A percentile compares a stretch with the other conserved stretches of the same genome.
These are phyloP conservation scores for Mactra quadrangularis DNA, from an alignment of 1,140 invertebrate species.

Conservation along the genomic window DNA sequence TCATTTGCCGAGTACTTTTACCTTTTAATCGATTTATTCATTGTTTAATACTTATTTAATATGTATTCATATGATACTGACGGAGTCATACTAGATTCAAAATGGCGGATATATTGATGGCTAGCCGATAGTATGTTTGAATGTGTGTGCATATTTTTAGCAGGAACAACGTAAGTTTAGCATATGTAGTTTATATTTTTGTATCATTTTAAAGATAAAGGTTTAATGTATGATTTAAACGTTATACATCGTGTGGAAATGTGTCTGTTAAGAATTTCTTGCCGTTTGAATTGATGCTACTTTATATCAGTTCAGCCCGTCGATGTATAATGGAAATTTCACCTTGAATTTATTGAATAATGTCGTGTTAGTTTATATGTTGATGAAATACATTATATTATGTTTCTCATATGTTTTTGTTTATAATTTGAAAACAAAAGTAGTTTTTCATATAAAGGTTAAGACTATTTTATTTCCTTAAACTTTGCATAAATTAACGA, in stretches of 20 bases:
- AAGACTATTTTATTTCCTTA: constrained; percentile 5
- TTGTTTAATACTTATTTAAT: constrained; percentile 25
- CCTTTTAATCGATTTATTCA: neutral
- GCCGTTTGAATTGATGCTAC: constrained; percentile 13
- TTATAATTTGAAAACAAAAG: too few species aligned
- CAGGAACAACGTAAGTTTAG: neutral
- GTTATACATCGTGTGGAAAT: neutral
- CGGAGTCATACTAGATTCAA: constrained; percentile 26
- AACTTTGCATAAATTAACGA: constrained; percentile 32
- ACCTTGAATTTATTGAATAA: too few species aligned
- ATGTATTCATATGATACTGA: constrained; percentile 27
- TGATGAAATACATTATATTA: too few species aligned
- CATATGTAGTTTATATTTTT: neutral
- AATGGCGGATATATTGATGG: constrained; percentile 32
- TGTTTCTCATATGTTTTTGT: too few species aligned
- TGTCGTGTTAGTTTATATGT: too few species aligned
- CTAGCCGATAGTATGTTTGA: neutral
- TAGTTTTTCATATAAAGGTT: neutral
- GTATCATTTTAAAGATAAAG: constrained; percentile 18
- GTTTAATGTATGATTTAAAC: neutral
- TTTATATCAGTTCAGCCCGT: neutral
- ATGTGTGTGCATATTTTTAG: constrained; percentile 17
- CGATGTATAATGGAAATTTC: too few species aligned
- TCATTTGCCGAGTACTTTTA: neutral
- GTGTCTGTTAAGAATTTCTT: constrained; percentile 16